Percentiles rank a stretch among this genome's conserved stretches.
Evolutionary conservation across 2,113 vertebrate genomes (phyloP).

Genomic region (Mola mola): DNA sequence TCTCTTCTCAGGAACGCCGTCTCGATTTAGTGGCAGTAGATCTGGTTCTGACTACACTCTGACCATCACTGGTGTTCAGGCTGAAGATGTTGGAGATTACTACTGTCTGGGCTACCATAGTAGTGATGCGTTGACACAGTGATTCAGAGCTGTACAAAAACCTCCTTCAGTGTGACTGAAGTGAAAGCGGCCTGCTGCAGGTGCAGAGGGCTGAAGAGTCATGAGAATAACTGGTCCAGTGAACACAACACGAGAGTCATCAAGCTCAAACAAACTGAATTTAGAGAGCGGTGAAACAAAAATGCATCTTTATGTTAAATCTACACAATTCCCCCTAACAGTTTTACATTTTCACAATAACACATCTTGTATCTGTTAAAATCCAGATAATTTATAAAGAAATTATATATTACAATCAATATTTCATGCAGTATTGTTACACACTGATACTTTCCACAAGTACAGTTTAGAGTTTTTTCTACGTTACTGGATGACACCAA

Average conservation of each 20-base stretch:
- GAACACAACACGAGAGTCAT: conserved; percentile 35
- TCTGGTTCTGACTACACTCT: conserved; percentile 62
- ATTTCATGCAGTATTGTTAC: too few species aligned
- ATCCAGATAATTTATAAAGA: too few species aligned
- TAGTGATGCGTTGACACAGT: conserved; percentile 46
- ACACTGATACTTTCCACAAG: too few species aligned
- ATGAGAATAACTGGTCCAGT: conserved; percentile 31
- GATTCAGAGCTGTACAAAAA: conserved; percentile 68
- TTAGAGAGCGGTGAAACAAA: conserved; percentile 1
- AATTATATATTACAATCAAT: too few species aligned
- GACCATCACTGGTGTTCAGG: conserved; percentile 61
- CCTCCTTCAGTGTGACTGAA: conserved; percentile 36
- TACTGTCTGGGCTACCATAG: conserved; percentile 33
- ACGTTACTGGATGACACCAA: too few species aligned
- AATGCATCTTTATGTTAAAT: too few species aligned
- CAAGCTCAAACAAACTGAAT: conserved; percentile 26
- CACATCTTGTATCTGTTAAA: too few species aligned
- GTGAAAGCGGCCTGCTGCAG: conserved; percentile 34
- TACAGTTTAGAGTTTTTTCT: too few species aligned
- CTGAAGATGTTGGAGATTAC: conserved; percentile 61
- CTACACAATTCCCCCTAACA: too few species aligned
- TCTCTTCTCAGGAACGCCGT: conserved; percentile 15
- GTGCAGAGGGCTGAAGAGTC: conserved; percentile 33
- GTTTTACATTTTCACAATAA: too few species aligned
- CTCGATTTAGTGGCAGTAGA: conserved; percentile 64